phyloP scores from a whole-genome alignment of 2,113 vertebrate genomes.

The Oncorhynchus clarkii region DNA sequence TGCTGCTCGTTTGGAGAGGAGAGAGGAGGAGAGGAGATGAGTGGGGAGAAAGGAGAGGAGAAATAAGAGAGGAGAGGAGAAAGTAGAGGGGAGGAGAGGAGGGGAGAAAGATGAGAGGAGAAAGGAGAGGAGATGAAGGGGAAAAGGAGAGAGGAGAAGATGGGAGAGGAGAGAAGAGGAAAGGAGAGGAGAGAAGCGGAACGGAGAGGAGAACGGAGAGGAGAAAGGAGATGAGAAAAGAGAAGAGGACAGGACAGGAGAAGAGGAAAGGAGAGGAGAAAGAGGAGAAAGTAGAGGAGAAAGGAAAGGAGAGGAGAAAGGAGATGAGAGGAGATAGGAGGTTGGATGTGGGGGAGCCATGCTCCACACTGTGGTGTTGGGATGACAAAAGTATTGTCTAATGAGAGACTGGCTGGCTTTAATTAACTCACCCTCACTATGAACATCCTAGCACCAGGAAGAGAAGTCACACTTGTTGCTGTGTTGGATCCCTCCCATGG shows the following conservation, averaged over 20 bases:
- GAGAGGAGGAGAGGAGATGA: neutral
- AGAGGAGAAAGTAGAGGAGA: neutral
- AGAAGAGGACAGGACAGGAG: neutral
- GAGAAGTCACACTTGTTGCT: too few species aligned
- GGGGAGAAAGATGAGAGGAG: neutral
- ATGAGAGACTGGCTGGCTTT: neutral
- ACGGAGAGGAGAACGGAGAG: too few species aligned
- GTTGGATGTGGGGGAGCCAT: neutral
- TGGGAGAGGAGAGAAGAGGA: too few species aligned
- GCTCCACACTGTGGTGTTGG: neutral
- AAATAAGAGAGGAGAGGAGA: neutral
- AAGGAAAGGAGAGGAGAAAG: neutral
- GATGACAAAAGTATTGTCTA: neutral
- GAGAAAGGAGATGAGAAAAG: neutral
- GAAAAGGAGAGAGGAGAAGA: too few species aligned
- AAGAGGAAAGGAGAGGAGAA: too few species aligned
- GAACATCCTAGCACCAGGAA: too few species aligned
- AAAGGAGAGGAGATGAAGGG: too few species aligned
- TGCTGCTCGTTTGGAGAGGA: neutral
- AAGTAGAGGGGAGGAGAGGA: too few species aligned
- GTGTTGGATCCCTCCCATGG: too few species aligned
- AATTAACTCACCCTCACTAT: neutral
- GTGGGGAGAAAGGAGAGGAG: neutral
- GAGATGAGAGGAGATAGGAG: neutral
- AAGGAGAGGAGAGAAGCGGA: too few species aligned